phyloP scores from a whole-genome alignment of 2,888 invertebrate genomes.

The Subacronicta megacephala region DNA sequence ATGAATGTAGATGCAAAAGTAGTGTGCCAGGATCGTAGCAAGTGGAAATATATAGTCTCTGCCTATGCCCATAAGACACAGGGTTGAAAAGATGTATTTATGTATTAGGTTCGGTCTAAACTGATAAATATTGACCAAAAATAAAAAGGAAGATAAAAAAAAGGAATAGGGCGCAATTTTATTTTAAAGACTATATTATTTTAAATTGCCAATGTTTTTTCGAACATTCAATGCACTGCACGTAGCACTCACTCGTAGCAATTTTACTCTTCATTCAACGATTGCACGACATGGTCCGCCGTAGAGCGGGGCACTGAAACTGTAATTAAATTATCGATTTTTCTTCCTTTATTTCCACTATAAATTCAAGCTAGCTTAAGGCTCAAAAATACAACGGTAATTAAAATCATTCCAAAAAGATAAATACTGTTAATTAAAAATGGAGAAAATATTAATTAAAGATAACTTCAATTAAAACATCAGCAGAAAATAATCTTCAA shows the following conservation, averaged over 20 bases:
- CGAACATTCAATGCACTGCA: constrained; percentile 30
- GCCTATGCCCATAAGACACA: too few species aligned
- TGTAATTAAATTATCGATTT: constrained; percentile 34
- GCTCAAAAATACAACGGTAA: constrained; percentile 3
- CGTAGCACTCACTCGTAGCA: constrained; percentile 49
- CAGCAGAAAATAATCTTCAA: too few species aligned
- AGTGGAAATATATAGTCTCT: too few species aligned
- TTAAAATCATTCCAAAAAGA: constrained; percentile 1
- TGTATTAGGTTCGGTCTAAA: too few species aligned
- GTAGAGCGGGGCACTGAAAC: constrained; percentile 23
- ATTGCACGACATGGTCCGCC: constrained; percentile 27
- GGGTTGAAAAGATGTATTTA: too few species aligned
- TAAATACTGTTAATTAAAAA: neutral
- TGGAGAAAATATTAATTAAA: too few species aligned
- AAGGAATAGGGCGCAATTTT: too few species aligned
- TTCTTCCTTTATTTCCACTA: constrained; percentile 7
- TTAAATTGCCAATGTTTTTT: constrained; percentile 23
- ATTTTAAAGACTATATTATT: neutral
- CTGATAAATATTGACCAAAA: too few species aligned
- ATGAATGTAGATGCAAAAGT: too few species aligned
- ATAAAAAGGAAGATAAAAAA: too few species aligned
- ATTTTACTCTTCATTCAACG: constrained; percentile 58
- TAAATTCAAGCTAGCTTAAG: neutral
- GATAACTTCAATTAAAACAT: too few species aligned
- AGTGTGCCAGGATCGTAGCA: too few species aligned